Conservation (phyloP, 2,888 invertebrate species). For the Aricia artaxerxes region DNA sequence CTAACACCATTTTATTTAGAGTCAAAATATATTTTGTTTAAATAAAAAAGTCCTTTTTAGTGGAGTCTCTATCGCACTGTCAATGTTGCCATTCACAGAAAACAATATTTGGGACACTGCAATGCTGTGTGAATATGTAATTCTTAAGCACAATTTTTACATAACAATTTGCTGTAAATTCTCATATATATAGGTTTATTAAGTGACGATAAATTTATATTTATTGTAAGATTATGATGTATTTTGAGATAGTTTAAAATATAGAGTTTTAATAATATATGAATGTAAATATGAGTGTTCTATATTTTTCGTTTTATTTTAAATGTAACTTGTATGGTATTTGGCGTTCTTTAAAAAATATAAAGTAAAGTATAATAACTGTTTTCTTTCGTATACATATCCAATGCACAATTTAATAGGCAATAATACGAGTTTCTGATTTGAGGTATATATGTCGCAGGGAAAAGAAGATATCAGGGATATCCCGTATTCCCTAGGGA, state of each 20-base stretch:
- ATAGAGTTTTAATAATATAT: conserved; percentile 37
- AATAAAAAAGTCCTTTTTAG: background rate
- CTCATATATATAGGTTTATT: conserved; percentile 26
- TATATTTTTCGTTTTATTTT: conserved; percentile 39
- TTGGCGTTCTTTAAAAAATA: conserved; percentile 49
- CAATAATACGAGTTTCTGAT: too few relatives aligned
- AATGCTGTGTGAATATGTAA: conserved; percentile 25
- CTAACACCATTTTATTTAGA: background rate
- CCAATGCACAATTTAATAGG: background rate
- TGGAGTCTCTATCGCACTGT: background rate
- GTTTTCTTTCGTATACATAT: conserved; percentile 40
- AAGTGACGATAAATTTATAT: conserved; percentile 41
- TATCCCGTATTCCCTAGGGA: too few relatives aligned
- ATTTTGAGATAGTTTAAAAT: conserved; percentile 37
- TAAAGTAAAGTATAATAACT: conserved; percentile 57
- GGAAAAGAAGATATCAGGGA: too few relatives aligned
- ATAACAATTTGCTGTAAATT: conserved; percentile 31
- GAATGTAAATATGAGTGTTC: conserved; percentile 43
- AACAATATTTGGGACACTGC: conserved; percentile 4
- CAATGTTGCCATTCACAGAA: background rate
- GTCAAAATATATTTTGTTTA: background rate
- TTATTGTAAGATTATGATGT: conserved; percentile 39
- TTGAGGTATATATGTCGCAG: too few relatives aligned
- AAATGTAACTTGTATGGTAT: conserved; percentile 42
- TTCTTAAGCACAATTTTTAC: conserved; percentile 31